Evolutionary conservation across 2,113 vertebrate genomes (phyloP), one percentile per base, ranked within the genome.

Genomic region (Nyctibius bracteatus): DNA sequence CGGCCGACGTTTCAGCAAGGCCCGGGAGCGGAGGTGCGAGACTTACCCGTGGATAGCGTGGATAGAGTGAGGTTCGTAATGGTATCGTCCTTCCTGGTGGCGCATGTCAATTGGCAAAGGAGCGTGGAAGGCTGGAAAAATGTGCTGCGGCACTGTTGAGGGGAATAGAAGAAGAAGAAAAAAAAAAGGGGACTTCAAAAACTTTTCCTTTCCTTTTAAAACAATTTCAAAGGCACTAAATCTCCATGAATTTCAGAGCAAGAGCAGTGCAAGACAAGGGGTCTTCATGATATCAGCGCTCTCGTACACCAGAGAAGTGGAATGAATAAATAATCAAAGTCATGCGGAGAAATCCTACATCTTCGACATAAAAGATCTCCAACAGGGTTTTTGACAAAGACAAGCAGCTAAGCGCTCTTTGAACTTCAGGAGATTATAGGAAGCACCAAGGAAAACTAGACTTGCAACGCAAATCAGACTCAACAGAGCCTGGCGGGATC

Each of bases 281-380:
- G 97, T 97, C 97, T 97, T 96, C 95, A 92, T 95, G 98, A 98
- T 98, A 98, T 98, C 98, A 97, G 96, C 84, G 96, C 98, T 97
- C 99, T 99, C 98, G 98, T 98, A 99, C 97, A 97, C 98, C 97
- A 98, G 98, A 97, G 98, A 98, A 98, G 98, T 96, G 97, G 98
- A 98, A 99, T 99, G 98, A 99, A 99, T 99, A 99, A 99, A 98
- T 99, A 99, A 99, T 99, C 99, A 99, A 99, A 99, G 99, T 98
- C 97, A 95, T 98, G 97, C 97, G 18, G 96, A 99, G 99, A 98
- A 98, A 98, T 98, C 98, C 98, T 98, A 99, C 98, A 99, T 99
- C 98, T 98, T 97, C 88, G 97, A 99, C 98, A 99, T 99, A 98
- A 99, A 99, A 99, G 99, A 98, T 98, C 97, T 98, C 99, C 99